Evolutionary conservation across 2,797 vertebrate species (phyloP).

Genomic region (Jordanella pulchra): DNA sequence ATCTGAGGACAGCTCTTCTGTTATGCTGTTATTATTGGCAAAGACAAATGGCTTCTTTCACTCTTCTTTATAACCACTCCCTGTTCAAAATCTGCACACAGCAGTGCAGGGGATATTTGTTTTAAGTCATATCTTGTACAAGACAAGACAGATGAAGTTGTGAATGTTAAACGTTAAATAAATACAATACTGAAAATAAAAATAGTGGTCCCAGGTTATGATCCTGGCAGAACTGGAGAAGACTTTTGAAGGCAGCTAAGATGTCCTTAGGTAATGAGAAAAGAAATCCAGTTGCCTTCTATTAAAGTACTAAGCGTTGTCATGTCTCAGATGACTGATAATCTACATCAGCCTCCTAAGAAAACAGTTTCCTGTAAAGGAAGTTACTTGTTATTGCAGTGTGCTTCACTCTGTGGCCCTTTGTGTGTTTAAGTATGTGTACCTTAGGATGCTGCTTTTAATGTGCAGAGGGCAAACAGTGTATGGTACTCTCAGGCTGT

Average conservation of each 20-base stretch:
- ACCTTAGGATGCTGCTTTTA: conserved; percentile 81
- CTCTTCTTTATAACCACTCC: neutral
- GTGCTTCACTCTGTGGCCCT: neutral
- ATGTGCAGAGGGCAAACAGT: conserved; percentile 73
- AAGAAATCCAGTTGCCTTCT: neutral
- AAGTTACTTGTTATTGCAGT: conserved; percentile 1
- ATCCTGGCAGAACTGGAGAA: neutral
- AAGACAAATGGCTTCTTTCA: neutral
- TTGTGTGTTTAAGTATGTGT: conserved; percentile 28
- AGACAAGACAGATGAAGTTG: no score
- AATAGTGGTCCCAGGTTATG: no score
- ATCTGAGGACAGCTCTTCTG: neutral
- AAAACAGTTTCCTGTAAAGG: neutral
- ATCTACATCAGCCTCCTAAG: neutral
- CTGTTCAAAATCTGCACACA: neutral
- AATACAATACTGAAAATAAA: neutral
- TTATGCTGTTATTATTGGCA: neutral
- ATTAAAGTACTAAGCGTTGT: neutral
- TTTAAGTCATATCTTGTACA: no score
- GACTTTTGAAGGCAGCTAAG: neutral
- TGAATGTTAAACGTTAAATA: neutral
- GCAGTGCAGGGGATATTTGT: no score
- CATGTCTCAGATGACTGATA: neutral
- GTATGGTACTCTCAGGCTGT: conserved; percentile 85
- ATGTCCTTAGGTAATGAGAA: neutral